Evolutionary conservation across 2,113 vertebrate genomes (phyloP).

Genomic region (Propithecus coquereli): DNA sequence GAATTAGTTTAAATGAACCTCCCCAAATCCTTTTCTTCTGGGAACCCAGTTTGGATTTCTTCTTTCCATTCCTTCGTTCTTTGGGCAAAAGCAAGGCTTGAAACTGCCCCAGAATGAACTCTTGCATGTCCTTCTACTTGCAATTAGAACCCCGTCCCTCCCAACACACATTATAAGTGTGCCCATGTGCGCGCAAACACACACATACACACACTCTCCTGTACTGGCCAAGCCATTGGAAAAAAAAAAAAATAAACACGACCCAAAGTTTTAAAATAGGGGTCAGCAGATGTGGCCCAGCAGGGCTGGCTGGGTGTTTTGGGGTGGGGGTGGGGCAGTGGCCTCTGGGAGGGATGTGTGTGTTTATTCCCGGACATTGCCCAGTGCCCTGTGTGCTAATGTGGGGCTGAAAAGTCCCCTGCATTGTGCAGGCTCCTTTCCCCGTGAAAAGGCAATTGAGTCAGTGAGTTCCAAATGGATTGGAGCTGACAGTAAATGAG

Average conservation of each 20-base stretch:
- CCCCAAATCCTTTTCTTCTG: neutral
- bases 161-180: neutral
- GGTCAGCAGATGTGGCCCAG: neutral
- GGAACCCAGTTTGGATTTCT: neutral
- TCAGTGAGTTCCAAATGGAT: conserved; percentile 59
- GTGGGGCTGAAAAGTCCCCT: conserved; percentile 51
- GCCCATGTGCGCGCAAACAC: fast-evolving
- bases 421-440: conserved; percentile 71
- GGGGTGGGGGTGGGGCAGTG: neutral
- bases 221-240: neutral
- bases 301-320: neutral
- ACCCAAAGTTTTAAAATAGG: neutral
- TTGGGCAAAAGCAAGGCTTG: neutral
- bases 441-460: conserved; percentile 75
- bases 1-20: neutral
- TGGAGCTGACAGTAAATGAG: conserved; percentile 66
- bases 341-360: conserved; percentile 40
- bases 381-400: conserved; percentile 68
- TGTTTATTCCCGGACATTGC: conserved; percentile 56
- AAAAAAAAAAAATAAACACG: neutral
- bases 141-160: neutral
- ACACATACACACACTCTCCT: neutral
- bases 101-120: neutral
- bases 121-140: neutral
- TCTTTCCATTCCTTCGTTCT: neutral